These are phyloP conservation scores for Urocynchramus pylzowi DNA, from an alignment of 2,113 vertebrate species.

Conservation along the genomic window DNA sequence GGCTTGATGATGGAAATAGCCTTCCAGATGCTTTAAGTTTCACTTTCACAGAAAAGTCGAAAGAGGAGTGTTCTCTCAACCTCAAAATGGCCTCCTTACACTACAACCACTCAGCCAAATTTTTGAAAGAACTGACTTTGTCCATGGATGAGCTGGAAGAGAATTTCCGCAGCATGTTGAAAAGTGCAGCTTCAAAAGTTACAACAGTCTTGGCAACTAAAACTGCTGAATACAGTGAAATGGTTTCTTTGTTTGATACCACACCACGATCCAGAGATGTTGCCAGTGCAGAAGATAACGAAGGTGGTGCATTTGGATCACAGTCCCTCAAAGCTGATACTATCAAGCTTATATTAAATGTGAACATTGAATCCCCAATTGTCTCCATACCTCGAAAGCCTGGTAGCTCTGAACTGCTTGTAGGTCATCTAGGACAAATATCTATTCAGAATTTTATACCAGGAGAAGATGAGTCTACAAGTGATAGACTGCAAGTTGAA, in stretches of 20 bases:
- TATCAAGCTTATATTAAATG: constrained; percentile 89
- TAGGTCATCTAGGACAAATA: constrained; percentile 93
- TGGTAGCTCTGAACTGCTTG: constrained; percentile 89
- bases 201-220: constrained; percentile 92
- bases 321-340: constrained; percentile 67
- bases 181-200: constrained; percentile 90
- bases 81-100: constrained; percentile 95
- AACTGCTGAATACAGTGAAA: constrained; percentile 94
- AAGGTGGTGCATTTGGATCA: constrained; percentile 60
- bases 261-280: constrained; percentile 75
- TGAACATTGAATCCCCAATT: constrained; percentile 92
- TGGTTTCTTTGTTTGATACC: constrained; percentile 92
- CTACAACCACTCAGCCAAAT: constrained; percentile 95
- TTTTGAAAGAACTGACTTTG: constrained; percentile 88
- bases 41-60: constrained; percentile 80
- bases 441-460: constrained; percentile 89
- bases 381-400: constrained; percentile 92
- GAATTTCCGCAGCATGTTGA: constrained; percentile 91
- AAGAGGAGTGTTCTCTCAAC: constrained; percentile 87
- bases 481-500: constrained; percentile 87
- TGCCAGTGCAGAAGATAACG: constrained; percentile 74
- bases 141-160: constrained; percentile 96
- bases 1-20: constrained; percentile 56
- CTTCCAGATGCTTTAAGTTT: constrained; percentile 89
- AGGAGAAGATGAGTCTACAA: constrained; percentile 81